phyloP scores from a whole-genome alignment of 2,888 invertebrate genomes.

The Tetramorium bicarinatum region DNA sequence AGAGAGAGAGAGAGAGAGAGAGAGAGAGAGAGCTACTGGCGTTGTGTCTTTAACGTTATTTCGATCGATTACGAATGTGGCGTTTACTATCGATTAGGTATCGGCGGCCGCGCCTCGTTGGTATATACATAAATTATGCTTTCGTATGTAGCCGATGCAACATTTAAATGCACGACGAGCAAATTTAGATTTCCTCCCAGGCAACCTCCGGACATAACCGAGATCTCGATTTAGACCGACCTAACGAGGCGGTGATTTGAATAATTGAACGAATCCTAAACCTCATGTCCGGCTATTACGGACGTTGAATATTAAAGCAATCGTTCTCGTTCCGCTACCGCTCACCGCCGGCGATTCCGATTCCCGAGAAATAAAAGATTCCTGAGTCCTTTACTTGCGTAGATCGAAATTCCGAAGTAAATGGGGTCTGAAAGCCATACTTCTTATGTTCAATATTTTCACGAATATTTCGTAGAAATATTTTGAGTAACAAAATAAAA shows the following conservation, averaged over 20 bases:
- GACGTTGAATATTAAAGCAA: conserved; percentile 82
- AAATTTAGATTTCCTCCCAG: conserved; percentile 74
- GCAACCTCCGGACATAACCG: conserved; percentile 73
- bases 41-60: not conserved
- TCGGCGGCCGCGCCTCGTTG: conserved; percentile 16
- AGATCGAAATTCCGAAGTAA: not conserved
- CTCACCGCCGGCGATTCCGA: conserved; percentile 48
- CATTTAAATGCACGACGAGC: conserved; percentile 69
- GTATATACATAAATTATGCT: conserved; percentile 38
- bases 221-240: conserved; percentile 76
- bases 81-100: conserved; percentile 11
- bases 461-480: not conserved
- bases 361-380: conserved; percentile 44
- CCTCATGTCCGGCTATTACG: conserved; percentile 84
- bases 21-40: not conserved
- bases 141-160: conserved; percentile 60
- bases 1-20: no score
- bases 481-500: not conserved
- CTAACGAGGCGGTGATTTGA: conserved; percentile 75
- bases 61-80: conserved; percentile 25
- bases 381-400: conserved; percentile 10
- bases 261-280: conserved; percentile 82
- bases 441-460: conserved; percentile 36
- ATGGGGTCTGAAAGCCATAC: not conserved
- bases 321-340: conserved; percentile 52